phyloP scores from a whole-genome alignment of 1,140 invertebrate species.

The Brachionus rubens region DNA sequence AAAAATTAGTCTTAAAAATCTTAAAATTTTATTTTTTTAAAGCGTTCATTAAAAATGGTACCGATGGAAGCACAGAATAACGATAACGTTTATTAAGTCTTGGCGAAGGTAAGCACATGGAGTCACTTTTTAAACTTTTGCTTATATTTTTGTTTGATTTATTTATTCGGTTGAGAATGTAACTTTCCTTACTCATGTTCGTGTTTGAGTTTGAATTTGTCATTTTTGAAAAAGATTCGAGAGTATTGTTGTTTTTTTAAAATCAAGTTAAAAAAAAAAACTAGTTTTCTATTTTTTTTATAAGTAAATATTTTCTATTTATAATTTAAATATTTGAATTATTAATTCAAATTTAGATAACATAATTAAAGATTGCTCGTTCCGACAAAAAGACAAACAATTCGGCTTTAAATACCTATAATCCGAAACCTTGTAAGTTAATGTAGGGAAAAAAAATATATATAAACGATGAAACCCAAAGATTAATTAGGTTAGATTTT shows the following conservation, averaged over 20 bases:
- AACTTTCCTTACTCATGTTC: background rate
- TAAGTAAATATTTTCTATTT: constrained; percentile 32
- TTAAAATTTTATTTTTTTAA: background rate
- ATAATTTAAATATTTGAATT: constrained; percentile 32
- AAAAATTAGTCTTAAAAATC: background rate
- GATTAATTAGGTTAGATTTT: no score
- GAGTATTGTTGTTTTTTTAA: no score
- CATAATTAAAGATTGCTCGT: constrained; percentile 1
- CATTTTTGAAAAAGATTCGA: background rate
- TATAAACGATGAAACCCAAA: no score
- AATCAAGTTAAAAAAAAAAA: background rate
- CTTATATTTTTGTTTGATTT: background rate
- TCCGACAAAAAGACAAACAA: no score
- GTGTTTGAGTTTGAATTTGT: constrained; percentile 19
- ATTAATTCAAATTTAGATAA: constrained; percentile 33
- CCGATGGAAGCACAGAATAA: constrained; percentile 28
- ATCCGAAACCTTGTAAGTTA: no score
- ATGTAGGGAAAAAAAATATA: no score
- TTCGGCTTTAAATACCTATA: no score
- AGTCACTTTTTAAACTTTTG: constrained; percentile 30
- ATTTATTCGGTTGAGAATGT: constrained; percentile 15
- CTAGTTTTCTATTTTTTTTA: background rate
- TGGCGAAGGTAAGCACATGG: constrained; percentile 16
- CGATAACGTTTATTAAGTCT: constrained; percentile 33
- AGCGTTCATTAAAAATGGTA: background rate